Evolutionary conservation across 1,140 invertebrate genomes (phyloP).

Genomic region (Dolichoris vasculosae): DNA sequence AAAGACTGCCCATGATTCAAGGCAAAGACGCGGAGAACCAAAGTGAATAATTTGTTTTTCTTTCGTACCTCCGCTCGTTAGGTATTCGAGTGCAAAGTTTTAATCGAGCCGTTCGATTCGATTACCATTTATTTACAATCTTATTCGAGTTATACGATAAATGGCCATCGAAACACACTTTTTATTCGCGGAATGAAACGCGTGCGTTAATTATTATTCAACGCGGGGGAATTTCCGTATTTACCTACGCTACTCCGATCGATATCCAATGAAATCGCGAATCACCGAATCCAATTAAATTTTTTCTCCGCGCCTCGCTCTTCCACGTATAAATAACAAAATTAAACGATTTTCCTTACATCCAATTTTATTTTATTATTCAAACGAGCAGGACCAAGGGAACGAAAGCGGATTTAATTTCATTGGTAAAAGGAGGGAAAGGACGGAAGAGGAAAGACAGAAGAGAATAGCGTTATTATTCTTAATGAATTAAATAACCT

Average conservation of each 20-base stretch:
- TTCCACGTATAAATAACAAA: neutral
- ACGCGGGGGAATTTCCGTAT: slow-evolving; percentile 19
- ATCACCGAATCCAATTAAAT: neutral
- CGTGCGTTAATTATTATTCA: slow-evolving; percentile 28
- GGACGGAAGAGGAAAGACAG: too few species aligned
- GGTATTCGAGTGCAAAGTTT: slow-evolving; percentile 60
- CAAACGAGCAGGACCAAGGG: neutral
- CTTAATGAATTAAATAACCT: slow-evolving; percentile 9
- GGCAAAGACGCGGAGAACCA: slow-evolving; percentile 51
- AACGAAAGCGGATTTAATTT: neutral
- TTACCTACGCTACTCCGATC: neutral
- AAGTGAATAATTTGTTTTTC: slow-evolving; percentile 60
- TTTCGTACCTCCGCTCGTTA: slow-evolving; percentile 54
- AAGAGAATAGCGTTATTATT: neutral
- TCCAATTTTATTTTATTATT: neutral
- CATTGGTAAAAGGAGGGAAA: too few species aligned
- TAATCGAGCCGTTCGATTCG: slow-evolving; percentile 61
- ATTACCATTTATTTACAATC: slow-evolving; percentile 61
- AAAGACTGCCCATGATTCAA: slow-evolving; percentile 55
- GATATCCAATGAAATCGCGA: neutral
- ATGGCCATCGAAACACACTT: slow-evolving; percentile 1
- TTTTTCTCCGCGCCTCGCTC: neutral
- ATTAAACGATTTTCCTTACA: slow-evolving; percentile 23
- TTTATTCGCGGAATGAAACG: neutral
- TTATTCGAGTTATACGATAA: slow-evolving; percentile 30